Base-by-base conservation (phyloP, 1,140 invertebrate genomes). In the Lithobius niger region DNA sequence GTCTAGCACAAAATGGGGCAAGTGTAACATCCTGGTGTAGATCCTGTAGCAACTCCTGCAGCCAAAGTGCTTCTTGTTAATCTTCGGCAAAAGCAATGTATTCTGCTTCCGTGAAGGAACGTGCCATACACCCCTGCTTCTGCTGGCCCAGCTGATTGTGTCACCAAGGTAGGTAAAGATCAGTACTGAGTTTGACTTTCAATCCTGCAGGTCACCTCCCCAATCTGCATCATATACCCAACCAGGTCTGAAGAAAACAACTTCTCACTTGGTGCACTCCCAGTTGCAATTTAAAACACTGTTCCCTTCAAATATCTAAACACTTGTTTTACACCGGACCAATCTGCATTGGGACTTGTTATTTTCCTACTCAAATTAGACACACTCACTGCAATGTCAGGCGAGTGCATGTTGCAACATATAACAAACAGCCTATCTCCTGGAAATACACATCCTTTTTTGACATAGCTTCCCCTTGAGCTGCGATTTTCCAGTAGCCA, bases 101-200 rank as follows among this genome's bases (percentile, higher is more conserved):
- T 53, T 72, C 70, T 1, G 66, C 63, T 61, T 71, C 67, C 1
- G 64, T 61, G 6, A 61, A 61, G 13, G 63, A 69, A 2, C 69
- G 57, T 28, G 67, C 62, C 19, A 67, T 58, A 10, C 45, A 57
- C 6, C 55, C 54, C 47, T 70, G 68, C 43, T 65, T 40, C 59
- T 63, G 42, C 60, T 59, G 10, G 56, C 45, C 67, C 67, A 69
- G 3, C 60, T 56, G 19, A 70, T 58, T 1, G 60, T 26, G 36
- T 55, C 54, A 25, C 61, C 62, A 49, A 52, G 56, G n/a, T 68
- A 48, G 21, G 58, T 49, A 58, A 69, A 69, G 6, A 69, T 55
- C 62, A 64, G 71, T 2, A 69, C 71, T n/a, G 66, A 65, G 58
- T 61, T 68, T 18, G 70, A 70, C 59, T 60, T 62, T 51, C 66